These are phyloP conservation scores for Typhlomys cinereus DNA, from an alignment of 2,113 vertebrate species.

Conservation along the genomic window DNA sequence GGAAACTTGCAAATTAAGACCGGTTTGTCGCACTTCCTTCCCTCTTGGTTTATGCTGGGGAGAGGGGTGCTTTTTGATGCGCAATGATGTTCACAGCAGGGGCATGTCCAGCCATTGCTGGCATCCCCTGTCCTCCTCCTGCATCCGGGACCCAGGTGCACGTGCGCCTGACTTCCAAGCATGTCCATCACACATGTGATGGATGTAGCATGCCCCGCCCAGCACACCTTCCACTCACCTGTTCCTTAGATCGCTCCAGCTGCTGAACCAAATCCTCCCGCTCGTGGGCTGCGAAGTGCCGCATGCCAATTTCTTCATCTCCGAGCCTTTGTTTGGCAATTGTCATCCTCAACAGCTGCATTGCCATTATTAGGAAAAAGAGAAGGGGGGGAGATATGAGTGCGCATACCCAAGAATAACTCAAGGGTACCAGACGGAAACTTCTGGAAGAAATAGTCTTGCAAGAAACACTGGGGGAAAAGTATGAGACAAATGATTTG, in stretches of 20 bases:
- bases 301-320: conserved; percentile 93
- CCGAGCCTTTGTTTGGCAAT: conserved; percentile 97
- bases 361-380: neutral
- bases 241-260: conserved; percentile 92
- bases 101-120: neutral
- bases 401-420: neutral
- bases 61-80: neutral
- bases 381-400: neutral
- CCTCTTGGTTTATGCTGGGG: neutral
- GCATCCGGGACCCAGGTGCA: too few species aligned
- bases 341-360: conserved; percentile 96
- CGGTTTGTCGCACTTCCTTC: neutral
- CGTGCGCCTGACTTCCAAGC: neutral
- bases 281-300: conserved; percentile 96
- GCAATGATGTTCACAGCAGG: conserved; percentile 5
- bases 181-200: neutral
- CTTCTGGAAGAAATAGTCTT: neutral
- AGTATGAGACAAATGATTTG: neutral
- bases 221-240: conserved; percentile 83
- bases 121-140: neutral
- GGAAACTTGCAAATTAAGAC: conserved; percentile 53
- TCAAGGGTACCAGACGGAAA: neutral
- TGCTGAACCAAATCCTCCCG: conserved; percentile 95
- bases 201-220: neutral
- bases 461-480: neutral